Percentiles rank a stretch among this genome's conserved stretches.
Conservation (phyloP, 2,113 vertebrate genomes). For the Vulpes vulpes region DNA sequence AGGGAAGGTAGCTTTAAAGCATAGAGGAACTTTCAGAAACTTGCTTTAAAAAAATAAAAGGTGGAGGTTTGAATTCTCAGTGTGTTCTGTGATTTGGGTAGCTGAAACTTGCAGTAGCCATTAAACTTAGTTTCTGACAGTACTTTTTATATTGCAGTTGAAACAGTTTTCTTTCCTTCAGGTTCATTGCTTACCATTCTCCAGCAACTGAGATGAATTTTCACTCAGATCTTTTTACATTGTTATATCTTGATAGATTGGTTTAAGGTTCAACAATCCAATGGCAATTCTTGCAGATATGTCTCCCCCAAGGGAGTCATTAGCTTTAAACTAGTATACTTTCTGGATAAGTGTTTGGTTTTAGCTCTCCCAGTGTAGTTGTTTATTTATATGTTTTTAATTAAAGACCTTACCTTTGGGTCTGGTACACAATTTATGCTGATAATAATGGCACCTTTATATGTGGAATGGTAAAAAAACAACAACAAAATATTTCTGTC, state of each 20-base stretch:
- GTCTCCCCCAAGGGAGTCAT: neutral
- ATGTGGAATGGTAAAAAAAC: neutral
- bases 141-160: neutral
- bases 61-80: neutral
- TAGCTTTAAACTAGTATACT: slow-evolving; percentile 21
- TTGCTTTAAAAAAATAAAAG: neutral
- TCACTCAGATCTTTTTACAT: slow-evolving; percentile 5
- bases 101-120: neutral
- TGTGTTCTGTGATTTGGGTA: neutral
- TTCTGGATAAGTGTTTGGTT: slow-evolving; percentile 34
- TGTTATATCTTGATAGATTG: neutral
- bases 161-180: neutral
- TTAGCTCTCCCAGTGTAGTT: neutral
- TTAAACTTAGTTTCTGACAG: slow-evolving; percentile 34
- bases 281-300: neutral
- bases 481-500: neutral
- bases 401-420: neutral
- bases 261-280: neutral
- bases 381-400: slow-evolving; percentile 55
- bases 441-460: neutral
- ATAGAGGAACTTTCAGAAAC: neutral
- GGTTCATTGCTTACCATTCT: neutral
- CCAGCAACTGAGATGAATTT: slow-evolving; percentile 33
- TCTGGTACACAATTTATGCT: neutral
- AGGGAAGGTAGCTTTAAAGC: slow-evolving; percentile 19